These are phyloP conservation scores for Ypsolopha scabrella DNA, from an alignment of 2,888 invertebrate genomes.

Conservation along the genomic window DNA sequence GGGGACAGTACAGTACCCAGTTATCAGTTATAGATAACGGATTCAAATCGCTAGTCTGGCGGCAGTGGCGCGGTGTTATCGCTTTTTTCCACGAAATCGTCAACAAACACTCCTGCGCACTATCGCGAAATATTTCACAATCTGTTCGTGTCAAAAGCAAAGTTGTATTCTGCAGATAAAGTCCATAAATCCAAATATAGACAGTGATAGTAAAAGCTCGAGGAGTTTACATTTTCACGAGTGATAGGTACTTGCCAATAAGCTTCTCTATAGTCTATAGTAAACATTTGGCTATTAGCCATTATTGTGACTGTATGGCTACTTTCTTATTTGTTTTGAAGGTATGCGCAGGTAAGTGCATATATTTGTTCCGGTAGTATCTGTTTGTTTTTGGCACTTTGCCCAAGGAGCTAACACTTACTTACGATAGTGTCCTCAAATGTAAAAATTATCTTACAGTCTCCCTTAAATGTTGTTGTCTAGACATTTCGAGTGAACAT, in stretches of 20 bases:
- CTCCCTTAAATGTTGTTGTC: too few species aligned
- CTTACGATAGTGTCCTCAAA: too few species aligned
- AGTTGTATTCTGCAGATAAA: too few species aligned
- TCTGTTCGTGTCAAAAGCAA: slow-evolving; percentile 9
- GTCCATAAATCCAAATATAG: too few species aligned
- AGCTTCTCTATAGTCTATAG: neutral
- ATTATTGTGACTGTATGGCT: neutral
- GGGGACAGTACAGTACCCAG: slow-evolving; percentile 21
- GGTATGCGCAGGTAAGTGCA: neutral
- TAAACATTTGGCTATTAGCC: neutral
- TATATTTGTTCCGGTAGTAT: neutral
- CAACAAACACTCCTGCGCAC: slow-evolving; percentile 46
- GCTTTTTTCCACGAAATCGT: slow-evolving; percentile 50
- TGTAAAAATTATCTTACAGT: too few species aligned
- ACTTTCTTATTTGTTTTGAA: neutral
- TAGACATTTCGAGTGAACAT: too few species aligned
- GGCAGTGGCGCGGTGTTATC: slow-evolving; percentile 42
- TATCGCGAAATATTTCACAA: slow-evolving; percentile 60
- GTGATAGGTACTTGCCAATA: neutral
- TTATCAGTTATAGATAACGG: slow-evolving; percentile 52
- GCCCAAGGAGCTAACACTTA: neutral
- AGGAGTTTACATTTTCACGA: too few species aligned
- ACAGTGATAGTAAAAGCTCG: too few species aligned
- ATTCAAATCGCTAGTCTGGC: slow-evolving; percentile 42
- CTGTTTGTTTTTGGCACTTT: neutral